Conservation (phyloP, 2,113 vertebrate species). For the Pterocles burchelli region DNA sequence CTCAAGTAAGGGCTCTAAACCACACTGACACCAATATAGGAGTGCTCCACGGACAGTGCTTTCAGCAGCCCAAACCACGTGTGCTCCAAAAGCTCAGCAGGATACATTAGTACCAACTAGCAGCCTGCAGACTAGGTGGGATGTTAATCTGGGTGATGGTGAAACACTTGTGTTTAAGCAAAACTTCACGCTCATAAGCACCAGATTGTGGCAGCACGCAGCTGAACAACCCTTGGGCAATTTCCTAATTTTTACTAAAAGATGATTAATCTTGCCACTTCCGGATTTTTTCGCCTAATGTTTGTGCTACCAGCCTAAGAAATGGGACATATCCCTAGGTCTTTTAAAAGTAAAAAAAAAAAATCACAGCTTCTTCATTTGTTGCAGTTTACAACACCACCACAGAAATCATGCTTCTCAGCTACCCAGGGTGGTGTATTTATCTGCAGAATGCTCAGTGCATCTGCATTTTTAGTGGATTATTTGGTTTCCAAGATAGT, state of each 20-base stretch:
- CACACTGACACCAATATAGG: background rate
- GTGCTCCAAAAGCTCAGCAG: background rate
- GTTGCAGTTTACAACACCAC: background rate
- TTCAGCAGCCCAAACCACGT: background rate
- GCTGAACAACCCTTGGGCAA: background rate
- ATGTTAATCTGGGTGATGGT: background rate
- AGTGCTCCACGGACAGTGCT: background rate
- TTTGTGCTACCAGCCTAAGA: background rate
- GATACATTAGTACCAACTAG: background rate
- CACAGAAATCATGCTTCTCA: background rate
- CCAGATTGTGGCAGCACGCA: background rate
- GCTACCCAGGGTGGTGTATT: background rate
- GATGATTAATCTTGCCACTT: background rate
- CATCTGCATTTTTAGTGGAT: background rate
- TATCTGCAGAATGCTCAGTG: background rate
- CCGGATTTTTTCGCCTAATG: background rate
- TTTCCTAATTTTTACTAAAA: background rate
- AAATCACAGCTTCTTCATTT: background rate
- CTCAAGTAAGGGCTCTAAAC: background rate
- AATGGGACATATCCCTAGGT: background rate
- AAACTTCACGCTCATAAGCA: background rate
- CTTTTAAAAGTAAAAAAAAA: background rate
- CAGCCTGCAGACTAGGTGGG: background rate
- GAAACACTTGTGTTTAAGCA: background rate
- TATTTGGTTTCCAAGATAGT: background rate